A percentile compares a stretch with the other conserved stretches of the same genome.
phyloP scores from a whole-genome alignment of 2,797 vertebrate species.

The Sebastes paucispinis region DNA sequence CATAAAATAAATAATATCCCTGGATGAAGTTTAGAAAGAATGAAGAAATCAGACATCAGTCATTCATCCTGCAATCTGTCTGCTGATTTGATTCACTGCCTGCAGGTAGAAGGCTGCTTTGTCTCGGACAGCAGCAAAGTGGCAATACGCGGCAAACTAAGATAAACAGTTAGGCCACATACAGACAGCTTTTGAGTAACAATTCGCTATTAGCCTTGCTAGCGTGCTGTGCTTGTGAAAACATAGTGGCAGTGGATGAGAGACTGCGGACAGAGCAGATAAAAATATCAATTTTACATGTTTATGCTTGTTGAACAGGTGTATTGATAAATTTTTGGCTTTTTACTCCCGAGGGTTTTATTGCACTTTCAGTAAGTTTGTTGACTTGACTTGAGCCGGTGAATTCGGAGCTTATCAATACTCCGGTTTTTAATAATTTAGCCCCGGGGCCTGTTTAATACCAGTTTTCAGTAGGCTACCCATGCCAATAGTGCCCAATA shows the following conservation, averaged over 20 bases:
- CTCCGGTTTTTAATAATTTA: too few relatives aligned
- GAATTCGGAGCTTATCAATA: too few relatives aligned
- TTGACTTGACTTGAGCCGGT: accelerated
- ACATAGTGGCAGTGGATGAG: neutral
- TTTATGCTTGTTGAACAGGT: too few relatives aligned
- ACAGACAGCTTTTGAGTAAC: neutral
- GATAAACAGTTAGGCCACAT: neutral
- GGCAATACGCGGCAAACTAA: neutral
- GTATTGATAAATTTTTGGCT: too few relatives aligned
- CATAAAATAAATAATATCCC: neutral
- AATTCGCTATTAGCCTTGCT: neutral
- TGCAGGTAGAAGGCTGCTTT: neutral
- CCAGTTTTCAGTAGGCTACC: too few relatives aligned
- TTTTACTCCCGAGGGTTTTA: neutral
- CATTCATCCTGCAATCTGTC: too few relatives aligned
- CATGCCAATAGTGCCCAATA: too few relatives aligned
- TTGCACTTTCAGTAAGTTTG: neutral
- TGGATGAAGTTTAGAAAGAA: neutral
- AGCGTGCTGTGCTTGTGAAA: neutral
- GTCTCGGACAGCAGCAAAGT: neutral
- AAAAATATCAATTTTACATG: too few relatives aligned
- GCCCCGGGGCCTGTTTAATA: neutral
- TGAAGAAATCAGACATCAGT: too few relatives aligned
- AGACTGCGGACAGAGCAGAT: too few relatives aligned
- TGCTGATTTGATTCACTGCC: neutral